A percentile compares a stretch with the other conserved stretches of the same genome.
Conservation (phyloP, 1,140 invertebrate genomes). For the Conus ventricosus region DNA sequence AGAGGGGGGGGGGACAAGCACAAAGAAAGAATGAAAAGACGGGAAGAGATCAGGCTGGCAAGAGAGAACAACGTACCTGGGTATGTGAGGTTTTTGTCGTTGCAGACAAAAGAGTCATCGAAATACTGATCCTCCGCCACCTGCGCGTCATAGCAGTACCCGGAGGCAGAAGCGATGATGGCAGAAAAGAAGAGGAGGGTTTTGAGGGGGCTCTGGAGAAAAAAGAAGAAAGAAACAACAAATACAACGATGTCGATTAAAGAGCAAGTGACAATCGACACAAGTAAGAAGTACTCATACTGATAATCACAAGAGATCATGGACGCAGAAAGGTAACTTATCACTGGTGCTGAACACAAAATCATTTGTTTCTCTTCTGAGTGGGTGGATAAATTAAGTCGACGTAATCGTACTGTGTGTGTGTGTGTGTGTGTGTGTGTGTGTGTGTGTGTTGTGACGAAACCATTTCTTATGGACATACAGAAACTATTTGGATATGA, state of each 20-base stretch:
- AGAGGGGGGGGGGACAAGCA: neutral
- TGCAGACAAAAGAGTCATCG: slow-evolving; percentile 36
- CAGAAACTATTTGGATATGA: too few relatives aligned
- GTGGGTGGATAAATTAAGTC: too few relatives aligned
- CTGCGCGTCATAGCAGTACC: slow-evolving; percentile 36
- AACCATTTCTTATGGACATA: too few relatives aligned
- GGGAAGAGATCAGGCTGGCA: neutral
- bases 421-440: too few relatives aligned
- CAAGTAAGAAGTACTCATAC: neutral
- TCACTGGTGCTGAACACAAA: too few relatives aligned
- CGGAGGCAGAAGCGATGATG: neutral
- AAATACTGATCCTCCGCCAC: slow-evolving; percentile 29
- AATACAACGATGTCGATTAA: neutral
- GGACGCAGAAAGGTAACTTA: neutral
- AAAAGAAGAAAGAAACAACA: neutral
- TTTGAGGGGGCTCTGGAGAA: slow-evolving; percentile 9
- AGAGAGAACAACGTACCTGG: slow-evolving; percentile 24
- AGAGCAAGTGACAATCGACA: neutral
- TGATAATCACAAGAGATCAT: neutral
- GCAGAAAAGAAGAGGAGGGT: neutral
- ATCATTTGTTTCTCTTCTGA: too few relatives aligned
- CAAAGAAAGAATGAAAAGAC: neutral
- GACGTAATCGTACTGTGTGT: too few relatives aligned
- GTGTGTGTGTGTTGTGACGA: too few relatives aligned
- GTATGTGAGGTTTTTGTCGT: neutral